Evolutionary conservation across 2,797 vertebrate genomes (phyloP).

Genomic region (Silurus aristotelis): DNA sequence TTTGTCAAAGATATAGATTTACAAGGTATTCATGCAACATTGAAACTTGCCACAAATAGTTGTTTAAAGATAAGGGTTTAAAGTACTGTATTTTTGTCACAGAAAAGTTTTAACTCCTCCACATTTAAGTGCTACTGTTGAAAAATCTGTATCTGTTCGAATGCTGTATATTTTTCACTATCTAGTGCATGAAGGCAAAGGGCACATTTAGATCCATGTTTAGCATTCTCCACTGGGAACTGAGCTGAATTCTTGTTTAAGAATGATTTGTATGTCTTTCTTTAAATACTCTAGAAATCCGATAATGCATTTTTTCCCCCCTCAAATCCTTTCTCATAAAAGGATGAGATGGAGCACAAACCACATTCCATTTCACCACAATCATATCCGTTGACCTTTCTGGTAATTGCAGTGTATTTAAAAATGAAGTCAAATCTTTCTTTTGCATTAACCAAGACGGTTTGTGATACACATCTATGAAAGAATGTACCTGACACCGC

Average conservation of each 20-base stretch:
- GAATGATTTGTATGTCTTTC: slow-evolving; percentile 37
- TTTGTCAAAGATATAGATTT: neutral
- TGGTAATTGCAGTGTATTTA: neutral
- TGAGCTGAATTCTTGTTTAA: slow-evolving; percentile 37
- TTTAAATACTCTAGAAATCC: slow-evolving; percentile 21
- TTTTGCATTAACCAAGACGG: neutral
- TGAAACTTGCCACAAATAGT: neutral
- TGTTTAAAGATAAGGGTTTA: neutral
- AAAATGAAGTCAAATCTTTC: neutral
- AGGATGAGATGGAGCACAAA: slow-evolving; percentile 29
- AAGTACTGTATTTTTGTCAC: too few species aligned
- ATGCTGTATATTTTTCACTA: neutral
- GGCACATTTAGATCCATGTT: slow-evolving; percentile 48
- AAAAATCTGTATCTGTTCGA: neutral
- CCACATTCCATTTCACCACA: slow-evolving; percentile 20
- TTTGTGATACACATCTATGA: neutral
- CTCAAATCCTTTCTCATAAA: slow-evolving; percentile 36
- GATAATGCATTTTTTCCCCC: neutral
- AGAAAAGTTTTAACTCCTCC: neutral
- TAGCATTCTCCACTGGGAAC: slow-evolving; percentile 43
- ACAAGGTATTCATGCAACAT: neutral
- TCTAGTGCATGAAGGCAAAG: slow-evolving; percentile 10
- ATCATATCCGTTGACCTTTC: slow-evolving; percentile 2
- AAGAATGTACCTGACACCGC: neutral
- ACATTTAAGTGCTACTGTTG: slow-evolving; percentile 16